Percentiles rank a stretch among this genome's conserved stretches.
phyloP scores from a whole-genome alignment of 2,797 vertebrate species.

The Pyrocephalus nanus region DNA sequence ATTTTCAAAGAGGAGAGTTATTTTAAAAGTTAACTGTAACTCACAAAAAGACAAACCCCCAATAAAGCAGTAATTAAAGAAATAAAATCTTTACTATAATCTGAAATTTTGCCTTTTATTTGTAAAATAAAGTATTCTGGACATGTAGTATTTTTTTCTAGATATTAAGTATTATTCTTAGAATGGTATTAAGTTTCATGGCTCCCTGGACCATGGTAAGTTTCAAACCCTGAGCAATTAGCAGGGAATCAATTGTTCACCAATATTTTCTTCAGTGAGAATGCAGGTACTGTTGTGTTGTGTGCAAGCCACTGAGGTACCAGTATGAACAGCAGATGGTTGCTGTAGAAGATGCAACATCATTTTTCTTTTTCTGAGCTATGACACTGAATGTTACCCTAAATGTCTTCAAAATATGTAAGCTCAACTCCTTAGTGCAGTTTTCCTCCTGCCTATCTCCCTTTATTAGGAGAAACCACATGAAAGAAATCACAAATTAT shows the following conservation, averaged over 20 bases:
- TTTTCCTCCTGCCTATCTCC: background rate
- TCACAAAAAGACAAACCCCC: background rate
- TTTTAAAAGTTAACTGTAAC: background rate
- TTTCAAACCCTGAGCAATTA: background rate
- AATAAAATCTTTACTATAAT: background rate
- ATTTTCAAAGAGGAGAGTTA: background rate
- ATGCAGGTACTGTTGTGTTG: background rate
- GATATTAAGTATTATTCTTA: background rate
- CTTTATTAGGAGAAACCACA: background rate
- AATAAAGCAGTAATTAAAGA: background rate
- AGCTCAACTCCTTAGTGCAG: background rate
- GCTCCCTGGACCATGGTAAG: fast-evolving
- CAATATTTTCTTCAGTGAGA: background rate
- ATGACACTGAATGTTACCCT: background rate
- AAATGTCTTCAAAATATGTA: background rate
- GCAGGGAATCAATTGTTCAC: background rate
- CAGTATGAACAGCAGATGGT: background rate
- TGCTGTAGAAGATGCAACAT: background rate
- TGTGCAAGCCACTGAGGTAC: background rate
- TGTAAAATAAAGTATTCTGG: background rate
- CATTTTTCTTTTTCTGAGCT: background rate
- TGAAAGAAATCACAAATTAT: background rate
- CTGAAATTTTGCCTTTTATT: background rate
- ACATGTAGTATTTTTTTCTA: background rate
- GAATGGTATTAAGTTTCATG: background rate